These are phyloP conservation scores for Grammomys surdaster DNA, from an alignment of 2,113 vertebrate species.

Conservation along the genomic window DNA sequence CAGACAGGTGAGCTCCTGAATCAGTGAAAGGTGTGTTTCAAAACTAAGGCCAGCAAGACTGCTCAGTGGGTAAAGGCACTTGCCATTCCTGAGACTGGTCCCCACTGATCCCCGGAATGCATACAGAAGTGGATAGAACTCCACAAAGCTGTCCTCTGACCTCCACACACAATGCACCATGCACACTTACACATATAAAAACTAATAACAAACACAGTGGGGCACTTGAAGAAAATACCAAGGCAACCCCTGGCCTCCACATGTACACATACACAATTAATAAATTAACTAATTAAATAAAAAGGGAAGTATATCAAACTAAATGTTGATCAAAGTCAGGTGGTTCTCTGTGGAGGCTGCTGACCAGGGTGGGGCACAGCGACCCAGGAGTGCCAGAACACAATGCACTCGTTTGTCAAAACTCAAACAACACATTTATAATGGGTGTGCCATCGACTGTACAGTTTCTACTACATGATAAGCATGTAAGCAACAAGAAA, in stretches of 20 bases:
- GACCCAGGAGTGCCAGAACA: not conserved
- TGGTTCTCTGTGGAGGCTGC: not conserved
- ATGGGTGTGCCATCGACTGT: not conserved
- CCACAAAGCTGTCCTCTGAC: too few relatives aligned
- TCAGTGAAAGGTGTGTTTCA: too few relatives aligned
- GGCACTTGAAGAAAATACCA: not conserved
- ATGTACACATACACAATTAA: not conserved
- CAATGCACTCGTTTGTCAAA: not conserved
- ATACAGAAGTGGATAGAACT: not conserved
- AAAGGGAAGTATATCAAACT: not conserved
- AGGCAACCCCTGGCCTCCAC: not conserved
- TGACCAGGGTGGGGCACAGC: not conserved
- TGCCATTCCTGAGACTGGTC: not conserved
- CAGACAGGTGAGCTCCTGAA: not conserved
- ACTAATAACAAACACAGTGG: not conserved
- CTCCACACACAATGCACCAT: not conserved
- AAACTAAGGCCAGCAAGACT: not conserved
- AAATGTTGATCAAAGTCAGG: not conserved
- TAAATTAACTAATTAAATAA: not conserved
- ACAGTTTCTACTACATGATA: not conserved
- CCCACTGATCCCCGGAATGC: not conserved
- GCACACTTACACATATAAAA: not conserved
- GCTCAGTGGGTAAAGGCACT: not conserved
- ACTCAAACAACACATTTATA: not conserved
- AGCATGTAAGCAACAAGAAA: not conserved